phyloP scores from a whole-genome alignment of 1,140 invertebrate species.

The Philaenus spumarius region DNA sequence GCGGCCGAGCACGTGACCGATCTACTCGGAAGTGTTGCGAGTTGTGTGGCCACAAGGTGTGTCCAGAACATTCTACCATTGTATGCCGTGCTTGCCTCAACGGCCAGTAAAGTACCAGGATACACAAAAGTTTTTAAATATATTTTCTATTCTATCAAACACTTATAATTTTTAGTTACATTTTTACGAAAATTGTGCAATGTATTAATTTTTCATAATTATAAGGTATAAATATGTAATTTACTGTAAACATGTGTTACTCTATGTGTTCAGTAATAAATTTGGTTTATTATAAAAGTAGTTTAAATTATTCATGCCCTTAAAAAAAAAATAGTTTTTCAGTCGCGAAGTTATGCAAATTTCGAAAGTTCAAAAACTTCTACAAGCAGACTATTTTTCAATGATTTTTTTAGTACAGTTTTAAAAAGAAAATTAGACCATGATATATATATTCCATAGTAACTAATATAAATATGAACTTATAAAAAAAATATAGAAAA shows the following conservation, averaged over 20 bases:
- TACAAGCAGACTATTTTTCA: no score
- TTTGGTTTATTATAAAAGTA: neutral
- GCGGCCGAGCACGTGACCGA: neutral
- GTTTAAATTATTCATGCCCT: slow-evolving; percentile 5
- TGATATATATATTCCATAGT: no score
- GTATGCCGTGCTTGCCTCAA: slow-evolving; percentile 4
- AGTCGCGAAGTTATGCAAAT: neutral
- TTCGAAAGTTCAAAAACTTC: no score
- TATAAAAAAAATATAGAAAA: no score
- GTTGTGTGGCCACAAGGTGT: neutral
- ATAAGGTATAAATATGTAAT: neutral
- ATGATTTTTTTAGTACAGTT: no score
- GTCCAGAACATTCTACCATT: slow-evolving; percentile 2
- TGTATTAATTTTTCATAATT: neutral
- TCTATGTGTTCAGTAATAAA: neutral
- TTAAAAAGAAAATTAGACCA: no score
- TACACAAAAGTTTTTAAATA: neutral
- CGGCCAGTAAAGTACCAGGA: neutral
- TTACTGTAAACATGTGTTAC: neutral
- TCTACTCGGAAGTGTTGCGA: slow-evolving; percentile 6
- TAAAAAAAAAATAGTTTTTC: neutral
- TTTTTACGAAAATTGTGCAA: no score
- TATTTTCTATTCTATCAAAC: neutral
- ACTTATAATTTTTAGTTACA: neutral
- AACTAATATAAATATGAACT: no score